Base-by-base conservation (phyloP, 2,888 invertebrate genomes). In the Amaurobius ferox region DNA sequence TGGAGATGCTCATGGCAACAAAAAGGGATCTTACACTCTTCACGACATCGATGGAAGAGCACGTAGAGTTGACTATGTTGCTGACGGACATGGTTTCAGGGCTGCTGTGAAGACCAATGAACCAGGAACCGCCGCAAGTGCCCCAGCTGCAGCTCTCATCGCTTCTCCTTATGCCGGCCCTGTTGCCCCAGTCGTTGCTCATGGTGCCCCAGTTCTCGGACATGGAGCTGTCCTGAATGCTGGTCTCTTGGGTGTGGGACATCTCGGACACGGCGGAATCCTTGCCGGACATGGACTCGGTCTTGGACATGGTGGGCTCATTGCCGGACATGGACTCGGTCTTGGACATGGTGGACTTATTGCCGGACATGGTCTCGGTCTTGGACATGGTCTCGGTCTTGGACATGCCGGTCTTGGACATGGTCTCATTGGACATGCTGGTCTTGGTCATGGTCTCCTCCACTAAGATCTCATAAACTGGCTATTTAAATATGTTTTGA, bases 371-470 rank as follows among this genome's bases (percentile, higher is more conserved):
- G 70, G 70, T 67, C 61, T 40, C 44, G 64, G 35, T 16, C 35
- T 7, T 35, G 35, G 55, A 44, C 55, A 48, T 6, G 66, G 44
- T 23, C 44, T 62, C n/a, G 48, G 62, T 9, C 48, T 67, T 2
- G 72, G 79, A 40, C 64, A 71, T 5, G 48, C 72, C n/a, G 30
- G 72, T 35, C 39, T 35, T 26, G 76, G 76, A 0, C 28, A 35
- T 35, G 35, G 35, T 35, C 44, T 44, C n/a, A n/a, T n/a, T n/a
- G n/a, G n/a, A n/a, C n/a, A n/a, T n/a, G n/a, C n/a, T n/a, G n/a
- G n/a, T n/a, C n/a, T n/a, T n/a, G n/a, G n/a, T n/a, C n/a, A n/a
- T n/a, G n/a, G n/a, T n/a, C n/a, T n/a, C n/a, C n/a, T n/a, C n/a
- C n/a, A n/a, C n/a, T 35, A 35, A 35, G 9, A 7, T 35, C 5